These are phyloP conservation scores for Tenualosa thibaudeaui DNA, from an alignment of 2,797 vertebrate genomes.

Conservation along the genomic window DNA sequence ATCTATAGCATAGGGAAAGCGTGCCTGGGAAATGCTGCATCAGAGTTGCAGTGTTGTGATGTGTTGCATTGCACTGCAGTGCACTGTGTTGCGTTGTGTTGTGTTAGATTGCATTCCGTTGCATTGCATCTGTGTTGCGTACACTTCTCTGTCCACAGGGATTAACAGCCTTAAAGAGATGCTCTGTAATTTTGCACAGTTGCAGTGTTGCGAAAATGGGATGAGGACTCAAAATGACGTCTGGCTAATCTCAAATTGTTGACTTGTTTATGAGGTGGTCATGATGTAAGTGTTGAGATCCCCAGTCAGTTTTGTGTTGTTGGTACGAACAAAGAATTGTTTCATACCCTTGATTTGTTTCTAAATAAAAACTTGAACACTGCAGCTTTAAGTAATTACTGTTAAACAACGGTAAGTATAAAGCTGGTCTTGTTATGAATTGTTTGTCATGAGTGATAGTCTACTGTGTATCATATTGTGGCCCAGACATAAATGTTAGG, in stretches of 20 bases:
- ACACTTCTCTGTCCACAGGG: too few relatives aligned
- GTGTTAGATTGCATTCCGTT: too few relatives aligned
- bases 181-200: neutral
- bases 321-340: neutral
- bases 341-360: neutral
- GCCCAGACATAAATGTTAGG: neutral
- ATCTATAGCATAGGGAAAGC: neutral
- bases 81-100: too few relatives aligned
- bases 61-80: too few relatives aligned
- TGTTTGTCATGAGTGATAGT: neutral
- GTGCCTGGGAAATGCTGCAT: neutral
- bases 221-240: neutral
- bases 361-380: neutral
- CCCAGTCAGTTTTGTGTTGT: neutral
- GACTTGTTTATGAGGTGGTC: neutral
- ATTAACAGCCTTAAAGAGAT: too few relatives aligned
- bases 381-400: neutral
- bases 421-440: neutral
- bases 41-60: neutral
- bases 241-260: neutral
- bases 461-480: neutral
- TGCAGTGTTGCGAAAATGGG: neutral
- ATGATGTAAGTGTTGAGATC: neutral
- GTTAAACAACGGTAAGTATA: neutral
- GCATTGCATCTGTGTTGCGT: too few relatives aligned